These are phyloP conservation scores for Melanostigma gelatinosum DNA, from an alignment of 2,113 vertebrate genomes.

Conservation along the genomic window DNA sequence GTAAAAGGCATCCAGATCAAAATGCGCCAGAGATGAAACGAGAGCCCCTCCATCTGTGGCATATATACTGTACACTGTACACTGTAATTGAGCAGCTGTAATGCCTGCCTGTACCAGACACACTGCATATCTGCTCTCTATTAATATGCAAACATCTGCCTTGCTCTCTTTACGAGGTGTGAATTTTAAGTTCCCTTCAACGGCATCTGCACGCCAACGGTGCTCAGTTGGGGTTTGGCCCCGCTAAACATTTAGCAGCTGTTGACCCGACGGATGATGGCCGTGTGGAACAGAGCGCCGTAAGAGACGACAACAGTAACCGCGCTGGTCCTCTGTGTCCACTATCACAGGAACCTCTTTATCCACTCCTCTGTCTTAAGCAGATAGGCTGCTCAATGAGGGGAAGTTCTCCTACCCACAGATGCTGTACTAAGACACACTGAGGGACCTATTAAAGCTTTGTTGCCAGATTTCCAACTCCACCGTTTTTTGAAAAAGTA, in stretches of 20 bases:
- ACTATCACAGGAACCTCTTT: conserved; percentile 59
- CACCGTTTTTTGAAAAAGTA: conserved; percentile 34
- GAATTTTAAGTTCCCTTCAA: conserved; percentile 64
- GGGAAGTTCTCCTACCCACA: conserved; percentile 32
- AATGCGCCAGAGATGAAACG: conserved; percentile 65
- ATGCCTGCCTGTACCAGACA: conserved; percentile 52
- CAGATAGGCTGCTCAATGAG: conserved; percentile 39
- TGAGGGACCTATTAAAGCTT: conserved; percentile 44
- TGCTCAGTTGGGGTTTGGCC: conserved; percentile 63
- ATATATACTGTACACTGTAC: conserved; percentile 44
- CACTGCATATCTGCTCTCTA: conserved; percentile 57
- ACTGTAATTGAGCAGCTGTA: conserved; percentile 68
- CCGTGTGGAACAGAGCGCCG: conserved; percentile 49
- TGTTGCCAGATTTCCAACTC: conserved; percentile 18
- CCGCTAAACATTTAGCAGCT: conserved; percentile 74
- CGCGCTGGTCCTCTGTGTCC: conserved; percentile 62
- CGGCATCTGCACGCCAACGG: conserved; percentile 70
- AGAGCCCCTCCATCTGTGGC: conserved; percentile 61
- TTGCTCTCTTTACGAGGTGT: conserved; percentile 62
- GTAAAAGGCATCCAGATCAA: conserved; percentile 50
- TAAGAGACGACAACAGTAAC: conserved; percentile 62
- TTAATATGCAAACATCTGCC: conserved; percentile 83
- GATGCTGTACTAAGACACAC: conserved; percentile 31
- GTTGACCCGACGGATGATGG: conserved; percentile 68
- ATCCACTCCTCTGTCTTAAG: conserved; percentile 39